phyloP scores from a whole-genome alignment of 2,888 invertebrate genomes.

The Torymus texanus region DNA sequence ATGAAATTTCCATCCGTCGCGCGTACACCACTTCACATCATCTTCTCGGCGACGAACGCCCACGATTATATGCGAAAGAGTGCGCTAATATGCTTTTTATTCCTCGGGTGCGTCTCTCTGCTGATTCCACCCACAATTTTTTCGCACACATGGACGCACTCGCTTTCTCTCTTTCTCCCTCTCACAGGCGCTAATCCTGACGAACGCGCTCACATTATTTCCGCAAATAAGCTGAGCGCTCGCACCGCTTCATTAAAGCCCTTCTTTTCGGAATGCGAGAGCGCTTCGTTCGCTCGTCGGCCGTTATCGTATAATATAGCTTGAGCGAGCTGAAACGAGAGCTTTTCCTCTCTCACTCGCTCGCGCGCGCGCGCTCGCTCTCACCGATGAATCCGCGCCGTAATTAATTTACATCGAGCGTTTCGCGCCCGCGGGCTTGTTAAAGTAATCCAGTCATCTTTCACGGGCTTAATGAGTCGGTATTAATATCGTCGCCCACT shows the following conservation, averaged over 20 bases:
- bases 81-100: too few species aligned
- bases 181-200: too few species aligned
- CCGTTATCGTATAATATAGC: conserved; percentile 26
- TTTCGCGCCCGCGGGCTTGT: conserved; percentile 56
- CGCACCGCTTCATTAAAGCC: conserved; percentile 18
- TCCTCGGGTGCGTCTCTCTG: too few species aligned
- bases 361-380: background rate
- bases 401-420: conserved; percentile 62
- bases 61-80: too few species aligned
- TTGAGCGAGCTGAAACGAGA: background rate
- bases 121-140: too few species aligned
- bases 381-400: conserved; percentile 30
- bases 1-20: too few species aligned
- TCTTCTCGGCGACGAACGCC: too few species aligned
- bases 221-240: conserved; percentile 1
- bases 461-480: conserved; percentile 61
- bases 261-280: conserved; percentile 29
- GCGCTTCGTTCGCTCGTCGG: background rate
- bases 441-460: conserved; percentile 63
- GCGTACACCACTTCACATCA: too few species aligned
- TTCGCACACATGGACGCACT: too few species aligned
- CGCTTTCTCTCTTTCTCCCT: too few species aligned
- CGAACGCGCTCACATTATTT: conserved; percentile 4
- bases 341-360: background rate
- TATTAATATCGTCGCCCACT: conserved; percentile 58